Percentiles rank a stretch among this genome's conserved stretches.
These are phyloP conservation scores for Morpho achilles DNA, from an alignment of 2,888 invertebrate genomes.

Conservation along the genomic window DNA sequence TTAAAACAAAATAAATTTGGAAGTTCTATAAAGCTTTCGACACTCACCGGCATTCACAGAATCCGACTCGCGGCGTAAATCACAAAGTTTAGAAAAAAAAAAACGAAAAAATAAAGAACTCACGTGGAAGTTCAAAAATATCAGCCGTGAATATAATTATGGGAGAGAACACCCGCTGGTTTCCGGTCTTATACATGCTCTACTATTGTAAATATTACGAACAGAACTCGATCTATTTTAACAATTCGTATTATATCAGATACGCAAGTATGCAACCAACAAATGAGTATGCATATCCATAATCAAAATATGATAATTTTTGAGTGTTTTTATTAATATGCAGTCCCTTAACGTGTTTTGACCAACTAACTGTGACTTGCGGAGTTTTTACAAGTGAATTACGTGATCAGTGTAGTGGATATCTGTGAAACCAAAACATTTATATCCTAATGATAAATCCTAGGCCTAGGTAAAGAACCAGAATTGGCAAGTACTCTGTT, in stretches of 20 bases:
- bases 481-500: too few species aligned
- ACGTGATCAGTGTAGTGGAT: too few species aligned
- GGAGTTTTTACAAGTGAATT: too few species aligned
- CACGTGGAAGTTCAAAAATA: slow-evolving; percentile 76
- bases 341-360: too few species aligned
- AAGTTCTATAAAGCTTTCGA: slow-evolving; percentile 69
- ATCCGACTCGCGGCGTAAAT: slow-evolving; percentile 69
- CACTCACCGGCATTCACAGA: slow-evolving; percentile 61
- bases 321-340: too few species aligned
- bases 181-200: slow-evolving; percentile 55
- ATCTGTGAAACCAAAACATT: too few species aligned
- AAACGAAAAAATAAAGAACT: slow-evolving; percentile 65
- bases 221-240: slow-evolving; percentile 27
- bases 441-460: too few species aligned
- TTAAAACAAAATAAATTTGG: slow-evolving; percentile 69
- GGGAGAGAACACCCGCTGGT: slow-evolving; percentile 72
- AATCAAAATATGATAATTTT: too few species aligned
- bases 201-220: slow-evolving; percentile 43
- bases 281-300: too few species aligned
- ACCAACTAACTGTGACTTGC: too few species aligned
- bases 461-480: too few species aligned
- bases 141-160: slow-evolving; percentile 76
- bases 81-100: slow-evolving; percentile 70
- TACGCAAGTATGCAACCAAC: too few species aligned
- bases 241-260: background rate